These are phyloP conservation scores for Carassius auratus DNA, from an alignment of 2,113 vertebrate genomes.

Conservation along the genomic window DNA sequence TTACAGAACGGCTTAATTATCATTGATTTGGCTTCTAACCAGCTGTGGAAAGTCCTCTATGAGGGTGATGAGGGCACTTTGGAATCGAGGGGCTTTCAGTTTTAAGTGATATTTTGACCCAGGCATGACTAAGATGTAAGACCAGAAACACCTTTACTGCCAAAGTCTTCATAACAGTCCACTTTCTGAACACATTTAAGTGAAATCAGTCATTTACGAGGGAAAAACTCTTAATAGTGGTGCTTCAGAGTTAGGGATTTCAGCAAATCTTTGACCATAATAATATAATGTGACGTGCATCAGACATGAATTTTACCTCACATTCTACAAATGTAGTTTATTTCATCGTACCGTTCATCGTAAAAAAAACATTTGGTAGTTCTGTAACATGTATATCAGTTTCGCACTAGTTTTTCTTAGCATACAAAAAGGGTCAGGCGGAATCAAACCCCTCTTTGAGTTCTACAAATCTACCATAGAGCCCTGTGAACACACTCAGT, in stretches of 20 bases:
- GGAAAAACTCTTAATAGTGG: conserved; percentile 13
- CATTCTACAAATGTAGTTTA: neutral
- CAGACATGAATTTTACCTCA: neutral
- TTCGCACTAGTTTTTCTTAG: neutral
- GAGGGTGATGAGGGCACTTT: conserved; percentile 41
- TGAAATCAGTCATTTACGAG: neutral
- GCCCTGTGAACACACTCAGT: conserved; percentile 24
- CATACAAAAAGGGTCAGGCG: conserved; percentile 24
- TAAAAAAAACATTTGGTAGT: conserved; percentile 7
- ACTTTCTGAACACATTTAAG: neutral
- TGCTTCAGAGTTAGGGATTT: conserved; percentile 6
- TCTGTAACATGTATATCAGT: conserved; percentile 6
- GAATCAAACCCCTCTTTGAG: conserved; percentile 44
- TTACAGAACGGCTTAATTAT: conserved; percentile 77
- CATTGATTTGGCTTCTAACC: conserved; percentile 74
- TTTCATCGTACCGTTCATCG: neutral
- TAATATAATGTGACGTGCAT: neutral
- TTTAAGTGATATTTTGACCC: conserved; percentile 11
- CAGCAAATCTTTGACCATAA: neutral
- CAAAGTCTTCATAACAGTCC: neutral
- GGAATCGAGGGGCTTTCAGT: conserved; percentile 4
- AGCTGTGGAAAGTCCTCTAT: conserved; percentile 43
- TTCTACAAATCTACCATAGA: conserved; percentile 39
- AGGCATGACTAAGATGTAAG: conserved; percentile 2
- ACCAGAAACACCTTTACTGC: neutral